Evolutionary conservation across 2,113 vertebrate species (phyloP), one percentile per base, ranked within the genome.

Genomic region (Acanthisitta chloris): DNA sequence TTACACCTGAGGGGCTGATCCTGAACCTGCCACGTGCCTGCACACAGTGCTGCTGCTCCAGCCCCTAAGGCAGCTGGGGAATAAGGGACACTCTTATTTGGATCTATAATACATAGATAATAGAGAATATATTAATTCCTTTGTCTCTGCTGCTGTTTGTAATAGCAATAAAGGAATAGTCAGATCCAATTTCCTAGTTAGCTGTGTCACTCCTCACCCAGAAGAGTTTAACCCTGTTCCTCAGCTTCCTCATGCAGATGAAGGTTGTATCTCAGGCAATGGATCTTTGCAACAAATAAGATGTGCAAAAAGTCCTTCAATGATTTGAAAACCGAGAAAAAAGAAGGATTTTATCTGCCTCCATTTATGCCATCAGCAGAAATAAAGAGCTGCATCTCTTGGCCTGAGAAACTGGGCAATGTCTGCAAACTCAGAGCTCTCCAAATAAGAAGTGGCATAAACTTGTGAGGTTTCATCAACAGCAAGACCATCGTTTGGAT

Each of bases 1-100:
- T 64, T 12, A 24, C 71, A 77, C 20, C 82, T 25, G 49, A 42
- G 52, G 70, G 33, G 16, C 29, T 65, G 73, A 49, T 65, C 55
- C 14, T 3, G 36, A 52, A 3, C 45, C 18, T 8, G 2, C 12
- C 0, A 15, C 16, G 48, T 8, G n/a, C 71, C 86, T 48, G 16
- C 40, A 4, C 48, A 3, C 31, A 7, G 69, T 0, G 21, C 72
- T 16, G 54, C 20, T 0, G 5, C 59, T 8, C 55, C 84, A 10
- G 4, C 59, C 40, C 74, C 70, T 5, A 10, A 29, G 2, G 0
- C 57, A 52, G 80, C 49, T 24, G 5, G 18, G 49, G 9, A 33
- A 9, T 1, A 1, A 18, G 48, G 43, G 0, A 31, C 28, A 13
- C 20, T 1, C 55, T 23, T 7, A 3, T 16, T 24, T 17, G 55